Percentiles rank a stretch among this genome's conserved stretches.
Conservation (phyloP, 1,140 invertebrate species). For the Coelopa frigida region DNA sequence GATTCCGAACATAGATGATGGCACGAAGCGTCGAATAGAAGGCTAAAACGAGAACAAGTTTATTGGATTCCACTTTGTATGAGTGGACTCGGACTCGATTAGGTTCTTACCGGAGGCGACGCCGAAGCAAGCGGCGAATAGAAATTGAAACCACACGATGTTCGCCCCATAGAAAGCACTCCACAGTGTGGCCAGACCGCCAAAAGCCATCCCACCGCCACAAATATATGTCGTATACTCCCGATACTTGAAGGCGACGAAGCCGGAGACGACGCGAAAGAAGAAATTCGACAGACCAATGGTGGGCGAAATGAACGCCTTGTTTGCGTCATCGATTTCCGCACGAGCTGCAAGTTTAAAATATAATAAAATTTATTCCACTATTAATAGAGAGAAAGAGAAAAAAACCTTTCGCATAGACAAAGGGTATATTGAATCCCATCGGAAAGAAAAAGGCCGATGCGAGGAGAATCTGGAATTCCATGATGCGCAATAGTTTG, state of each 20-base stretch:
- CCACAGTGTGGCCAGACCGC: constrained; percentile 19
- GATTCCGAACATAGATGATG: constrained; percentile 31
- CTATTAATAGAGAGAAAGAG: no score
- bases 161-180: constrained; percentile 32
- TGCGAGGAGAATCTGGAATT: constrained; percentile 26
- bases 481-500: constrained; percentile 21
- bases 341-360: constrained; percentile 13
- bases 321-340: constrained; percentile 17
- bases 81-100: no score
- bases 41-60: constrained; percentile 15
- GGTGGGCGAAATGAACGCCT: constrained; percentile 20
- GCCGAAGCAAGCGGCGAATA: constrained; percentile 76
- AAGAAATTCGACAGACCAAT: constrained; percentile 28
- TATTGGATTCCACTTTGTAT: no score
- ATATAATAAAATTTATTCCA: background rate
- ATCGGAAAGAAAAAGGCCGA: constrained; percentile 32
- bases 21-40: constrained; percentile 31
- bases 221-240: constrained; percentile 24
- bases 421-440: constrained; percentile 38
- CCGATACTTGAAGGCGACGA: constrained; percentile 24
- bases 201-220: constrained; percentile 28
- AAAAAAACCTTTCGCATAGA: constrained; percentile 20
- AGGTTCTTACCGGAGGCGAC: constrained; percentile 58
- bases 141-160: constrained; percentile 55
- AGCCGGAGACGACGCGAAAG: constrained; percentile 22